A percentile compares a stretch with the other conserved stretches of the same genome.
Evolutionary conservation across 2,113 vertebrate genomes (phyloP).

Genomic region (Lophura nycthemera): DNA sequence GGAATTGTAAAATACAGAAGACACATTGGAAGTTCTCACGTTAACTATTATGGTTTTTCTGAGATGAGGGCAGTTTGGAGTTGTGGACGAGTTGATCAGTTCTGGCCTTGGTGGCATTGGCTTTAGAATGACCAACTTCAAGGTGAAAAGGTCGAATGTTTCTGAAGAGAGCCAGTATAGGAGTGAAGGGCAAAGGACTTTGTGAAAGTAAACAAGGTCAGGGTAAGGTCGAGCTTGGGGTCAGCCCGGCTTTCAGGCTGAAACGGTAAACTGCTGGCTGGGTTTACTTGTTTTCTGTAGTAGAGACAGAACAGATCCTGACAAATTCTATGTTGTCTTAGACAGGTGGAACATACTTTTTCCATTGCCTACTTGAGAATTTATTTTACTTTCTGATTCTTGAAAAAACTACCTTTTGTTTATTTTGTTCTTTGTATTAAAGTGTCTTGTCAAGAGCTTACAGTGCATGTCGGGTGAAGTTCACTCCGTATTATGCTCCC

Average conservation of each 20-base stretch:
- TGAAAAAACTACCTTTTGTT: neutral
- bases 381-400: constrained; percentile 50
- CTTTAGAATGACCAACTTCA: constrained; percentile 1
- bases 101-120: neutral
- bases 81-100: neutral
- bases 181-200: constrained; percentile 33
- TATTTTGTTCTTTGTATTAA: neutral
- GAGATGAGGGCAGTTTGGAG: neutral
- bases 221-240: constrained; percentile 64
- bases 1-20: neutral
- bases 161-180: constrained; percentile 23
- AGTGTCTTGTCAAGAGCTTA: neutral
- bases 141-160: constrained; percentile 62
- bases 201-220: constrained; percentile 66
- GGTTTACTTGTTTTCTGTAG: constrained; percentile 57
- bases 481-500: neutral
- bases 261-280: constrained; percentile 70
- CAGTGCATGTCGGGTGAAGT: constrained; percentile 1
- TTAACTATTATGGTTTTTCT: neutral
- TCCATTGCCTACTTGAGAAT: constrained; percentile 12
- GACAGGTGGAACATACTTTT: constrained; percentile 45
- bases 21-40: neutral
- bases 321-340: constrained; percentile 58
- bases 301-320: constrained; percentile 38
- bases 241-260: constrained; percentile 62